Evolutionary conservation across 2,113 vertebrate genomes (phyloP), one percentile per base, ranked within the genome.

Genomic region (Cryptomyrus ogoouensis): DNA sequence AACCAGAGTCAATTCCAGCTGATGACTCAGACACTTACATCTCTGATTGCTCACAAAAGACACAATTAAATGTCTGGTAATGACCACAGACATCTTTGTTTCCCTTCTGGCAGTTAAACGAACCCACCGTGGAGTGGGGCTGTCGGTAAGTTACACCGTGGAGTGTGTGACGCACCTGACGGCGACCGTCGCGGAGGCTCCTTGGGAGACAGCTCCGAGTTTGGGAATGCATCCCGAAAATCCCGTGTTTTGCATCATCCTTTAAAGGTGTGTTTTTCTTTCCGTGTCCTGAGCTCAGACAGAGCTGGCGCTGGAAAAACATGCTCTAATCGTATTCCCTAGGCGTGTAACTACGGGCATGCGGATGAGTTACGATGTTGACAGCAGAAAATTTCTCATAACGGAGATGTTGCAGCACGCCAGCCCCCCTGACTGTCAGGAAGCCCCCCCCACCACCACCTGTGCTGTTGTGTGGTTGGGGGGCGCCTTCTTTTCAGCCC

Each of bases 41-140:
- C 74, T 42, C 17, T 42, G 15, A 39, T 80, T 80, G 74, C 39
- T 80, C 74, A 80, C 13, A 19, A 77, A 42, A 80, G 74, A 80
- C 31, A 77, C 74, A 80, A 80, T 80, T 80, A 80, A 80, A 39
- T 42, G 74, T 80, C 74, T 80, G 74, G 35, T 42, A 80, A 80
- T 80, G 31, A 19, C 31, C 74, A 70, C 74, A 80, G 31, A 35
- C 74, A 39, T 80, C 74, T 80, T 80, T 80, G 35, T 80, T 42
- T 42, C 13, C 74, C 74, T 80, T 35, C 74, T 39, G 70, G 70
- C 70, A 39, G 31, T 35, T 19, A 39, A 77, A 39, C 35, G 6
- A 42, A 80, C 31, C 35, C 74, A 42, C 53, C 9, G 12, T 13
- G 62, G 24, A 31, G 8, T n/a, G 74, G 13, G 17, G 74, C 35